A percentile compares a stretch with the other conserved stretches of the same genome.
phyloP scores from a whole-genome alignment of 1,140 invertebrate species.

The Littorina saxatilis region DNA sequence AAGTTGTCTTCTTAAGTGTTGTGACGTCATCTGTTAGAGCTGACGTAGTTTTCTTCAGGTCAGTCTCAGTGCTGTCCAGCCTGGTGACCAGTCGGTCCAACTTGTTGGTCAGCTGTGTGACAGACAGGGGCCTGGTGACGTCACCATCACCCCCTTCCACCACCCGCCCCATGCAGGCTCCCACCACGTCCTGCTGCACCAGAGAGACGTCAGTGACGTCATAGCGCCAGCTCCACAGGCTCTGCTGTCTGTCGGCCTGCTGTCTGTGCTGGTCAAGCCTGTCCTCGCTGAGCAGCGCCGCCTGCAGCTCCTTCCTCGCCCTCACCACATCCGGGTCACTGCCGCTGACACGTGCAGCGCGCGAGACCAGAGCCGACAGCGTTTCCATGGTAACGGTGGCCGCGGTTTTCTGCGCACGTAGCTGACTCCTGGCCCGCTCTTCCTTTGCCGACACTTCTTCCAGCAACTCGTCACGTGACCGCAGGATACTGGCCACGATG shows the following conservation, averaged over 20 bases:
- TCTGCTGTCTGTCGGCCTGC: neutral
- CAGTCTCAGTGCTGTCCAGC: no score
- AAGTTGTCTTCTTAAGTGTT: no score
- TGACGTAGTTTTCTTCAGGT: no score
- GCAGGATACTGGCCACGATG: neutral
- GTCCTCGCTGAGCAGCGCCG: slow-evolving; percentile 25
- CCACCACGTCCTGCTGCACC: neutral
- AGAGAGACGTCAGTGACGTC: neutral
- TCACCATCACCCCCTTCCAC: neutral
- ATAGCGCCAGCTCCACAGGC: neutral
- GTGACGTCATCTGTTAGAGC: no score
- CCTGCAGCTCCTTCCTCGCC: slow-evolving; percentile 12
- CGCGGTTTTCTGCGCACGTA: neutral
- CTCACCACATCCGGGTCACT: slow-evolving; percentile 1
- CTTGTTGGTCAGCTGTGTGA: neutral
- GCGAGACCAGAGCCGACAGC: slow-evolving; percentile 2
- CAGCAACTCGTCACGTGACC: slow-evolving; percentile 5
- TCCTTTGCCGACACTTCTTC: neutral
- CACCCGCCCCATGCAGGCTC: slow-evolving; percentile 16
- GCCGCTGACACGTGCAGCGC: neutral
- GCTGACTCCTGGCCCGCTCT: neutral
- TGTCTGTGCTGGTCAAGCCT: neutral
- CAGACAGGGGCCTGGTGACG: neutral
- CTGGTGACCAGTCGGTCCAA: neutral
- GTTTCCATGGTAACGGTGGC: neutral